Conservation (phyloP, 2,113 vertebrate genomes). For the Henicopernis longicauda region DNA sequence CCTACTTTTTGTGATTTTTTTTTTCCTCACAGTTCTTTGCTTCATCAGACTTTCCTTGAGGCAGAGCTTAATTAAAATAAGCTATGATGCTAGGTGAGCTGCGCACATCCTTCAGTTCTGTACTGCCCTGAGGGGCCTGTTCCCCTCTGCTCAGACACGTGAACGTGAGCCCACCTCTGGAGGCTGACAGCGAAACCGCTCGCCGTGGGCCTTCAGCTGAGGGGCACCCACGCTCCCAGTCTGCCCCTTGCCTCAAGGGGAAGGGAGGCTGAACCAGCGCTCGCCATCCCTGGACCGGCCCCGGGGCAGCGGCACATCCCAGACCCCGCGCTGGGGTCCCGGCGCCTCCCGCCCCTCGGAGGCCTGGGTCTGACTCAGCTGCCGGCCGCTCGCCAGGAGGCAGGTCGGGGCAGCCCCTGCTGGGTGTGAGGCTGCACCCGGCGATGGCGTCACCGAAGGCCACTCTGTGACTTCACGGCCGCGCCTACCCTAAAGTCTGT, state of each 20-base stretch:
- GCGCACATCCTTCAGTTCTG: rapidly evolving
- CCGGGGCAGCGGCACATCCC: neutral
- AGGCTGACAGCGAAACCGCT: neutral
- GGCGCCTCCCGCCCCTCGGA: no score
- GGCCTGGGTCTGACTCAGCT: neutral
- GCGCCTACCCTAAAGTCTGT: rapidly evolving
- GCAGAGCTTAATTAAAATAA: no score
- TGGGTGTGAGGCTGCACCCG: no score
- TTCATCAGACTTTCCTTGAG: neutral
- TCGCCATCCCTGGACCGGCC: no score
- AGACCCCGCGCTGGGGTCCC: no score
- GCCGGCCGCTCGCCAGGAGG: neutral
- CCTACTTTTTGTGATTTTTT: rapidly evolving
- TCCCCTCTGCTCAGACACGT: rapidly evolving
- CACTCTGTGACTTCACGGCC: no score
- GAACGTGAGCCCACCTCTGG: rapidly evolving
- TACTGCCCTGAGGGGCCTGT: rapidly evolving
- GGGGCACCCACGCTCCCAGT: no score
- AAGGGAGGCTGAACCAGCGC: neutral
- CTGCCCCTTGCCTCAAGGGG: neutral
- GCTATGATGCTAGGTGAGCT: rapidly evolving
- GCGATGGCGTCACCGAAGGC: no score
- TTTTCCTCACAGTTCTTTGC: rapidly evolving
- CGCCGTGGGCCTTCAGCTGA: rapidly evolving
- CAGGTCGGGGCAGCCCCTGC: neutral